Evolutionary conservation across 2,888 invertebrate genomes (phyloP), one percentile per base, ranked within the genome.

Genomic region (Lithophane socia): DNA sequence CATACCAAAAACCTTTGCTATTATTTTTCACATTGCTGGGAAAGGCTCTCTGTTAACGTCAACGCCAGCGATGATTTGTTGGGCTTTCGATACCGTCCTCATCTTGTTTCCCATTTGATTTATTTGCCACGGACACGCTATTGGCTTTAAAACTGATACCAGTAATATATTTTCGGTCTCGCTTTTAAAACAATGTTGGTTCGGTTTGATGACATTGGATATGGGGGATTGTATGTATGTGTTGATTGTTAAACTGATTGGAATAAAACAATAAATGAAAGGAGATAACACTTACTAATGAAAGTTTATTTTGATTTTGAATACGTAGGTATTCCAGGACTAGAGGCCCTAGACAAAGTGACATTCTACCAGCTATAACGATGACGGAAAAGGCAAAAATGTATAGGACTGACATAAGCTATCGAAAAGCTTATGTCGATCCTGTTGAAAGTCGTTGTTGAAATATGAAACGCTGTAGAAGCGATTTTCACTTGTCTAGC

Each of bases 31-130:
- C 37, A 73, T n/a, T 73, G 73, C 70, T 71, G 58, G 56, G 71
- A 54, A 71, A 76, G 60, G 44, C 75, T 86, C 76, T 83, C 77
- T 49, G 86, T 86, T 88, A 87, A 80, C 86, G 83, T 82, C 80
- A 77, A 75, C 84, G 68, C 79, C 75, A 82, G 80, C 70, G 69
- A 89, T 91, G 91, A 92, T 92, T 92, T 91, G 90, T 90, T 84
- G 80, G 61, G 79, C 74, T 86, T 81, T 75, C 87, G 89, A 91
- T 91, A 91, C 74, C 77, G 79, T 84, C 82, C 89, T 87, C 89
- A 87, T 90, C 88, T 88, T 89, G 90, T 90, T 86, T 69, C 77
- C 71, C 68, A 63, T 86, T 75, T 87, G 91, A 92, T 91, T 90
- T 92, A 91, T 89, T 74, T 71, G 72, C 73, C 65, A 80, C 66